Evolutionary conservation across 2,888 invertebrate species (phyloP).

Genomic region (Frankliniella fusca): DNA sequence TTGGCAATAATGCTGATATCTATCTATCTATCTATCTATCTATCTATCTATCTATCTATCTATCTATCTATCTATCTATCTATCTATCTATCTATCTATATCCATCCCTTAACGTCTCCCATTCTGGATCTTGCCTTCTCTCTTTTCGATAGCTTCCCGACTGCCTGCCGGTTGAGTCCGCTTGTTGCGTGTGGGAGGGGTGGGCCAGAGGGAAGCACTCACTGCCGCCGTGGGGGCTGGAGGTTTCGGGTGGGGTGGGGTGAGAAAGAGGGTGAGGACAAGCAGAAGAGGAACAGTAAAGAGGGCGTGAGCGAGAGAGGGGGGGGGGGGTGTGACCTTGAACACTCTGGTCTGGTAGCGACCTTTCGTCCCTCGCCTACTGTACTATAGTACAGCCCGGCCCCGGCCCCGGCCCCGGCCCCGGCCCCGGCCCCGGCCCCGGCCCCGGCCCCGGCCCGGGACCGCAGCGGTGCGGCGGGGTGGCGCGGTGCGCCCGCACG

Average conservation of each 20-base stretch:
- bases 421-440: too few species aligned
- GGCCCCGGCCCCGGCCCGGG: background rate
- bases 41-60: background rate
- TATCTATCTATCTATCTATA: background rate
- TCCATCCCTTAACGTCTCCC: background rate
- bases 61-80: background rate
- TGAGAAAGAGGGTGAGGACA: too few species aligned
- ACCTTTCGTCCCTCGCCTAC: background rate
- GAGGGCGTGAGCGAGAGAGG: background rate
- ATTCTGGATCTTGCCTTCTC: background rate
- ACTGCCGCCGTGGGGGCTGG: too few species aligned
- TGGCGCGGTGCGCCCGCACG: background rate
- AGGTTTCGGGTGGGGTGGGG: too few species aligned
- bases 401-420: background rate
- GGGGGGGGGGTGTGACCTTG: background rate
- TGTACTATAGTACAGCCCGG: constrained; percentile 23
- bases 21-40: background rate
- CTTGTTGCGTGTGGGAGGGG: background rate
- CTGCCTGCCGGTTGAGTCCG: background rate
- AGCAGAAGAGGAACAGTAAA: too few species aligned
- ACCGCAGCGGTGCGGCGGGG: background rate
- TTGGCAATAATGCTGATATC: background rate
- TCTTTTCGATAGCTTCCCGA: too few species aligned
- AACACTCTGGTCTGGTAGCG: background rate
- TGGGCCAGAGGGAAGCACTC: too few species aligned